A percentile compares a stretch with the other conserved stretches of the same genome.
phyloP scores from a whole-genome alignment of 2,888 invertebrate species.

The Pristionchus fissidentatus region DNA sequence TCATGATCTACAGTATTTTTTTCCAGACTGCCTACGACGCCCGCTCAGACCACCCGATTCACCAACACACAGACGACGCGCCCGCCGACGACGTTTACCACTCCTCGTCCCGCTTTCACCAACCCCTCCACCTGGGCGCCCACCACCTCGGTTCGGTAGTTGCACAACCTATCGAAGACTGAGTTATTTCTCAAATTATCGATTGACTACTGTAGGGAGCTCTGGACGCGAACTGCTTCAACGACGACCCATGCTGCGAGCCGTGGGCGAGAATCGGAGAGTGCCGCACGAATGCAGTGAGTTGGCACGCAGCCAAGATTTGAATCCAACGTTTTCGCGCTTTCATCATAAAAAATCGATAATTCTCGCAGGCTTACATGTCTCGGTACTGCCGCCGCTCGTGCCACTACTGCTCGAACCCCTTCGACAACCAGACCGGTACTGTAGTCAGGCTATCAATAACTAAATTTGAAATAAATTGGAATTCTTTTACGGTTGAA shows the following conservation, averaged over 20 bases:
- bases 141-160: slow-evolving; percentile 12
- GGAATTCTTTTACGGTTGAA: neutral
- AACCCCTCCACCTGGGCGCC: neutral
- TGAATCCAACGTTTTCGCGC: slow-evolving; percentile 12
- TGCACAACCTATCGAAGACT: neutral
- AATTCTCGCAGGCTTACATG: slow-evolving; percentile 69
- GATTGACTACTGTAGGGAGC: neutral
- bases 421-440: slow-evolving; percentile 48
- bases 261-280: slow-evolving; percentile 69
- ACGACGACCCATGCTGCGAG: slow-evolving; percentile 74
- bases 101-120: slow-evolving; percentile 8
- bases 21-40: slow-evolving; percentile 4
- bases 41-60: neutral
- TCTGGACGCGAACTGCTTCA: slow-evolving; percentile 66
- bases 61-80: slow-evolving; percentile 1
- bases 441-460: neutral
- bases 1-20: neutral
- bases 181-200: neutral
- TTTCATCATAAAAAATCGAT: neutral
- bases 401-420: slow-evolving; percentile 66
- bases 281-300: slow-evolving; percentile 63
- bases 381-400: slow-evolving; percentile 69
- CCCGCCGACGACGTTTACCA: neutral
- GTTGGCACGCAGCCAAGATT: slow-evolving; percentile 22
- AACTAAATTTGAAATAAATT: too few species aligned